These are phyloP conservation scores for Rotaria macrura DNA, from an alignment of 2,888 invertebrate genomes.

Conservation along the genomic window DNA sequence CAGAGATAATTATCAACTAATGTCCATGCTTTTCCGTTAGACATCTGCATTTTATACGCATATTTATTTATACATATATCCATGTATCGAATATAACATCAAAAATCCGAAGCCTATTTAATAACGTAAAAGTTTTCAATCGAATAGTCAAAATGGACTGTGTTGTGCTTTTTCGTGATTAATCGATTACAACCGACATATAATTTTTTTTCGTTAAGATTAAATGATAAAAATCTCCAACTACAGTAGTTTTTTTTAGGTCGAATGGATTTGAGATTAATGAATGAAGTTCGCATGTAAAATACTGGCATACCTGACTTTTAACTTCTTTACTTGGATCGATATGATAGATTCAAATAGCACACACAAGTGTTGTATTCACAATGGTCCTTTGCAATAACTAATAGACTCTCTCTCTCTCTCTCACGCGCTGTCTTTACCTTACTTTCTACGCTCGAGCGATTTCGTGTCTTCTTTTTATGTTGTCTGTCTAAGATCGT, in stretches of 20 bases:
- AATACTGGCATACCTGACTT: background rate
- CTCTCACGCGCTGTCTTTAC: too few relatives aligned
- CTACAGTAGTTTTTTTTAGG: too few relatives aligned
- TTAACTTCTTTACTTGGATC: background rate
- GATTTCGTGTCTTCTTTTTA: background rate
- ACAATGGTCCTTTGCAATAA: background rate
- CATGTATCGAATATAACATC: background rate
- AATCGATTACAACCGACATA: too few relatives aligned
- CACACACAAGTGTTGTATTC: background rate
- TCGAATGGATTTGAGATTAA: too few relatives aligned
- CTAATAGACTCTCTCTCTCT: background rate
- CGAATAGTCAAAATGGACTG: too few relatives aligned
- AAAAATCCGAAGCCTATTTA: background rate
- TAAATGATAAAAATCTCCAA: too few relatives aligned
- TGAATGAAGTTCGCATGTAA: background rate
- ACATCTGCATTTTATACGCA: background rate
- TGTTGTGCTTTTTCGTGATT: too few relatives aligned
- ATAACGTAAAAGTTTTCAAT: too few relatives aligned
- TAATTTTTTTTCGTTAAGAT: too few relatives aligned
- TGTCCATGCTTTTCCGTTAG: background rate
- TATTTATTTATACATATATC: background rate
- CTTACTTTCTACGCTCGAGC: background rate
- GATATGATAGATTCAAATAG: background rate
- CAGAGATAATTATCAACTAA: background rate
- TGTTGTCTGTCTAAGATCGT: background rate